Evolutionary conservation across 2,113 vertebrate species (phyloP), one percentile per base, ranked within the genome.

Genomic region (Triplophysa siluroides): DNA sequence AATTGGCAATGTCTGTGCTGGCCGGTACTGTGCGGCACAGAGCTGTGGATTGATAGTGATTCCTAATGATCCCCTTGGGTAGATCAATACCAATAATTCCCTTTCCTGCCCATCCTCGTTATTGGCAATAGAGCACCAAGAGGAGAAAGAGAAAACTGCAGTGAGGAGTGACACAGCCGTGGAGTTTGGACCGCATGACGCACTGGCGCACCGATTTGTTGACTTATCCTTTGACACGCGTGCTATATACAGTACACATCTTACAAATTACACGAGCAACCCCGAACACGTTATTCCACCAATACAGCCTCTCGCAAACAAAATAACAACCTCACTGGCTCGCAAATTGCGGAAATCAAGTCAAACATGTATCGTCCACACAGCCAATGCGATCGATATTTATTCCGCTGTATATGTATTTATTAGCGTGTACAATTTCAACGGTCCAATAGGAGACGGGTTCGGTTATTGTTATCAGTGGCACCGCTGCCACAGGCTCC

Each of bases 51-150:
- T 98, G 97, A 96, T 98, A 97, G 94, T 94, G 96, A 98, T 96
- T 96, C 95, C 95, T 98, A 97, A 98, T 98, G 97, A 98, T 98
- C 95, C 96, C 96, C 95, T 94, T 96, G 97, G 96, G 97, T 96
- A 93, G 96, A 99, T 98, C 96, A 97, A 98, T 99, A 98, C 95
- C 94, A 96, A 96, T 96, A 96, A 96, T 95, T 95, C 95, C 93
- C 94, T 94, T 95, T 94, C 93, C 95, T 94, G 95, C 95, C 95
- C 95, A 95, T 96, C 94, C 94, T 94, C 91, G 93, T 96, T 95
- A 95, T 94, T 96, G 95, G 95, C 94, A 93, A 92, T 86, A 93
- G 91, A 93, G 92, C 93, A 93, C 87, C 88, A 88, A 88, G 90
- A 90, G 88, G 84, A 79, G 91, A 76, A 38, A 80, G 76, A 80